Evolutionary conservation across 1,140 invertebrate genomes (phyloP).

Genomic region (Macrobrachium rosenbergii): DNA sequence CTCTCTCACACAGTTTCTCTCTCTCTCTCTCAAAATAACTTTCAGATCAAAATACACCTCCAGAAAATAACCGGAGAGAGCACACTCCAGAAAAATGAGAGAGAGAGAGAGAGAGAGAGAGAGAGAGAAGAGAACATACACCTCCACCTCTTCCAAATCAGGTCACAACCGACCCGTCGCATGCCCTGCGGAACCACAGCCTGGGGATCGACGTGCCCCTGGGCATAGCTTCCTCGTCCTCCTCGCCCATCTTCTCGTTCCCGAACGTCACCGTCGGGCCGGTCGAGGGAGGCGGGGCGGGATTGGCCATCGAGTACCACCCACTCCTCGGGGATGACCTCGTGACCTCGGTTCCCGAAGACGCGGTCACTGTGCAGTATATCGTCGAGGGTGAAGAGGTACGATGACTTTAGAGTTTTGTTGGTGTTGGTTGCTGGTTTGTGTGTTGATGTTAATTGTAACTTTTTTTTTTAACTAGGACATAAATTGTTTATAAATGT

Average conservation of each 20-base stretch:
- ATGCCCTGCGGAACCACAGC: neutral
- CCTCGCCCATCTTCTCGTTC: neutral
- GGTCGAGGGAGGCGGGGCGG: slow-evolving; percentile 1
- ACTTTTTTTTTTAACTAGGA: too few relatives aligned
- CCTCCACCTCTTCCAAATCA: neutral
- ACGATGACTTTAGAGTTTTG: neutral
- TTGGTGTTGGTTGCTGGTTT: too few relatives aligned
- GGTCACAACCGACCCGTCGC: slow-evolving; percentile 26
- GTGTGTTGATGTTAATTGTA: too few relatives aligned
- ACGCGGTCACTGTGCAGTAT: slow-evolving; percentile 48
- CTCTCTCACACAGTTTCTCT: slow-evolving; percentile 32
- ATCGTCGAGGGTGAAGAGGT: slow-evolving; percentile 48
- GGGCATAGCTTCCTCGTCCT: slow-evolving; percentile 26
- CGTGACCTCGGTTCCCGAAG: slow-evolving; percentile 34
- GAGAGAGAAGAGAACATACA: slow-evolving; percentile 20
- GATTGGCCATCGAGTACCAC: neutral
- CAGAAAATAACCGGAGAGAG: neutral
- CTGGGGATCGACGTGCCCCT: slow-evolving; percentile 8
- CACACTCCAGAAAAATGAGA: neutral
- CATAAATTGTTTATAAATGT: too few relatives aligned
- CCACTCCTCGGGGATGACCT: slow-evolving; percentile 15
- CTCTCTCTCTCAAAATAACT: too few relatives aligned
- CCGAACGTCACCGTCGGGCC: slow-evolving; percentile 25
- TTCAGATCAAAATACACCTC: too few relatives aligned
- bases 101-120: slow-evolving; percentile 27